Conservation (phyloP, 2,113 vertebrate species). For the Sigmodon hispidus region DNA sequence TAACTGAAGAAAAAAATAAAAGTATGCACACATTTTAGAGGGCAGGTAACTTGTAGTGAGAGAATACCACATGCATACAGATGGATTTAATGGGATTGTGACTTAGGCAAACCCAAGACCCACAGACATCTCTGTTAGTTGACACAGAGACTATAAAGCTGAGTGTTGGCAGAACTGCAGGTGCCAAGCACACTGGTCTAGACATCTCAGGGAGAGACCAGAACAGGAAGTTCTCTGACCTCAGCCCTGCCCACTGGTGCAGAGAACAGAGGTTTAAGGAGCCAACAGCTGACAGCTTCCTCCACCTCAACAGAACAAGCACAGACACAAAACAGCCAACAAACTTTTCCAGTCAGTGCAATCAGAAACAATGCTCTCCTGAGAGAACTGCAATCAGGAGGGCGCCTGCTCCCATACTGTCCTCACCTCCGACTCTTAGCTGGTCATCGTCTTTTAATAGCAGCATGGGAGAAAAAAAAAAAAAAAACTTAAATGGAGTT, state of each 20-base stretch:
- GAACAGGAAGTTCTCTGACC: not conserved
- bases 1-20: slow-evolving; percentile 29
- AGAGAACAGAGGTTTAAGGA: not conserved
- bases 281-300: not conserved
- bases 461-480: slow-evolving; percentile 75
- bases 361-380: not conserved
- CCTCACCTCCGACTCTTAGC: slow-evolving; percentile 79
- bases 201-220: not conserved
- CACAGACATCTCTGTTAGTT: slow-evolving; percentile 13
- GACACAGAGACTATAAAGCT: not conserved
- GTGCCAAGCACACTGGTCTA: not conserved
- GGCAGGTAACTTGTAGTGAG: not conserved
- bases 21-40: not conserved
- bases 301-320: not conserved
- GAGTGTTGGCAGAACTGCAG: not conserved
- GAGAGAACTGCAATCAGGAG: slow-evolving; percentile 73
- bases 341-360: not conserved
- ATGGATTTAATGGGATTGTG: not conserved
- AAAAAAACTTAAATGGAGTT: slow-evolving; percentile 70
- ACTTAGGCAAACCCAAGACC: not conserved
- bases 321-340: slow-evolving; percentile 17
- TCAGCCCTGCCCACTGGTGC: not conserved
- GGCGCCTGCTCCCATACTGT: not conserved
- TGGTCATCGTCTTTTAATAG: slow-evolving; percentile 87
- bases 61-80: not conserved